Percentiles rank a stretch among this genome's conserved stretches.
Evolutionary conservation across 2,113 vertebrate species (phyloP).

Genomic region (Cacatua alba): DNA sequence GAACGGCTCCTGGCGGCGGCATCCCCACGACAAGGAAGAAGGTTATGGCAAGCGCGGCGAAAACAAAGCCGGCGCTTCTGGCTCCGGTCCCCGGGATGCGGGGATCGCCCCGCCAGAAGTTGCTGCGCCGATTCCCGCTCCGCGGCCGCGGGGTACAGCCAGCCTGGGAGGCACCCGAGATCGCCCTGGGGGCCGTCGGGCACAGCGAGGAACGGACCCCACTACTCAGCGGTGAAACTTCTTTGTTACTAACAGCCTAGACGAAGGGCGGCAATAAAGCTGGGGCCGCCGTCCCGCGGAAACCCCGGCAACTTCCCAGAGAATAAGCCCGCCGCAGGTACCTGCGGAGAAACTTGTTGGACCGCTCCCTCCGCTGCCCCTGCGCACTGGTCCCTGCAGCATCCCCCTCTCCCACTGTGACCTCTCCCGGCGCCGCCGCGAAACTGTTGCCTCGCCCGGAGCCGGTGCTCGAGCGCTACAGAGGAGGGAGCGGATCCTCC

Average conservation of each 20-base stretch:
- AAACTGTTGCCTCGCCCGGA: background rate
- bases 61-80: background rate
- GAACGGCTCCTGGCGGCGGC: background rate
- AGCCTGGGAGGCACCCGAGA: background rate
- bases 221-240: constrained; percentile 30
- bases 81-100: background rate
- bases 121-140: background rate
- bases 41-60: background rate
- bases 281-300: background rate
- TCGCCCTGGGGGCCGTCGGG: background rate
- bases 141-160: background rate
- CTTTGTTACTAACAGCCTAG: constrained; percentile 8
- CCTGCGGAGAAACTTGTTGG: constrained; percentile 72
- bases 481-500: background rate
- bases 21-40: background rate
- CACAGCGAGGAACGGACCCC: background rate
- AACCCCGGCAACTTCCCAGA: constrained; percentile 30
- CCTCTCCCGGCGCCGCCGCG: background rate
- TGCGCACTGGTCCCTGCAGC: background rate
- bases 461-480: background rate
- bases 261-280: background rate
- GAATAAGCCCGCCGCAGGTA: background rate
- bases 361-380: background rate
- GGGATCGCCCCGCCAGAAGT: background rate
- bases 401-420: background rate